These are phyloP conservation scores for Philonicus albiceps DNA, from an alignment of 2,888 invertebrate species.

Conservation along the genomic window DNA sequence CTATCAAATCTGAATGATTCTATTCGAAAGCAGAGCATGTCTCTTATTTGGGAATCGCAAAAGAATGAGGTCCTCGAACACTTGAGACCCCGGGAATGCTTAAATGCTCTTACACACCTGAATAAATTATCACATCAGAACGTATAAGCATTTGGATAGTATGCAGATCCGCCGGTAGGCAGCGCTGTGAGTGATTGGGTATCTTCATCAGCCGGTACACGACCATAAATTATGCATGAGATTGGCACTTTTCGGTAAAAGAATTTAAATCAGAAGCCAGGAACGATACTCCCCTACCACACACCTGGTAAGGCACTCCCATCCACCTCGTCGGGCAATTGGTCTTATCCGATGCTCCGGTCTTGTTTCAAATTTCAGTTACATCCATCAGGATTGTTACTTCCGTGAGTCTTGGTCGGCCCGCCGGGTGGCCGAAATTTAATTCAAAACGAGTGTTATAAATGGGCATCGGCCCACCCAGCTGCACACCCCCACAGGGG, in stretches of 20 bases:
- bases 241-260: slow-evolving; percentile 45
- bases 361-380: slow-evolving; percentile 23
- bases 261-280: slow-evolving; percentile 41
- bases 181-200: neutral
- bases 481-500: neutral
- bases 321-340: neutral
- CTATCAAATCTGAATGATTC: neutral
- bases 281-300: slow-evolving; percentile 7
- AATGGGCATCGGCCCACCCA: neutral
- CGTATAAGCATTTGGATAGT: slow-evolving; percentile 2
- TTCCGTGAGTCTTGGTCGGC: neutral
- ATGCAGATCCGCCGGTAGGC: neutral
- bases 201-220: slow-evolving; percentile 23
- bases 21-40: neutral
- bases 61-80: neutral
- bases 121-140: slow-evolving; percentile 16
- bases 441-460: slow-evolving; percentile 33
- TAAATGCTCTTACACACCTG: neutral
- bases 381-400: slow-evolving; percentile 1
- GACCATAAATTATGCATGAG: slow-evolving; percentile 41
- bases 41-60: neutral
- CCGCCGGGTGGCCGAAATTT: neutral
- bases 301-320: neutral
- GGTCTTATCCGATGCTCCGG: neutral
- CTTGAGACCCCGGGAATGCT: neutral